These are phyloP conservation scores for Crotophaga sulcirostris DNA, from an alignment of 2,113 vertebrate genomes.

Conservation along the genomic window DNA sequence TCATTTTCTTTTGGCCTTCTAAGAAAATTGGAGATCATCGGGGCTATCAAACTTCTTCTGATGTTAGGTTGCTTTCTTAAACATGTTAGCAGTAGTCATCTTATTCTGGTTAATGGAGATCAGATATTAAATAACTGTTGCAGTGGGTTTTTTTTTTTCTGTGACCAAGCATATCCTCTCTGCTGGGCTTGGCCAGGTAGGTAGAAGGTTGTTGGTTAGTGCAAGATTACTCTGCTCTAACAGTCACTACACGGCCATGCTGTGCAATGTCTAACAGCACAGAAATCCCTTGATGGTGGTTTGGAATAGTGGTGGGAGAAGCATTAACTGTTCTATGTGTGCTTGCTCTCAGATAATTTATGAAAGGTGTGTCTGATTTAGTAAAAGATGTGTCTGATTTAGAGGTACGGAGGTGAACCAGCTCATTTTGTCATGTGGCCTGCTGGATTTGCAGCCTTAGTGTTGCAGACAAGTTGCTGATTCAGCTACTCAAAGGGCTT, in stretches of 20 bases:
- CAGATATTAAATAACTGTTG: background rate
- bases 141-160: too few relatives aligned
- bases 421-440: background rate
- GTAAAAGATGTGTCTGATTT: background rate
- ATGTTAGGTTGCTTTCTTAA: background rate
- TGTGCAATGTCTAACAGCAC: background rate
- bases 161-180: background rate
- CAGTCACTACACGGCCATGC: background rate
- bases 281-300: background rate
- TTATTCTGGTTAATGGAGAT: background rate
- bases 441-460: background rate
- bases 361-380: background rate
- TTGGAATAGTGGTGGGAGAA: background rate
- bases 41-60: background rate
- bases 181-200: background rate
- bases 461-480: background rate
- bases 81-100: background rate
- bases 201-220: background rate
- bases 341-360: background rate
- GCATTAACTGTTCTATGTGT: background rate
- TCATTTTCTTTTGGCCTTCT: background rate
- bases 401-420: background rate
- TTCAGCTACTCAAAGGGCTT: background rate
- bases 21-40: background rate
- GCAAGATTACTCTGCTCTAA: background rate